Conservation (phyloP, 2,113 vertebrate genomes). For the Pomatorhinus ruficollis region DNA sequence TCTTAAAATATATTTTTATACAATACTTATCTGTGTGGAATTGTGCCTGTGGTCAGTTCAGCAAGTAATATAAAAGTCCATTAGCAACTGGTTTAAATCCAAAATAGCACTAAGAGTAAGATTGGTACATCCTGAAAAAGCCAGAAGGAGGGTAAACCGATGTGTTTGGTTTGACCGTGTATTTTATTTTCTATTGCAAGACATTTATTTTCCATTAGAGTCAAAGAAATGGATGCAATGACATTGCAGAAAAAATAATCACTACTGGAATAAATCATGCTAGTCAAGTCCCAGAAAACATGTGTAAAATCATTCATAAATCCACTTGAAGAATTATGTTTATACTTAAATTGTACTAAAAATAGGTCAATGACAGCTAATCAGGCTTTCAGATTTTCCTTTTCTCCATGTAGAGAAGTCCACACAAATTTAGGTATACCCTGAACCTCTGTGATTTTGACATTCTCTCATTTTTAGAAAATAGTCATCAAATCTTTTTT, state of each 20-base stretch:
- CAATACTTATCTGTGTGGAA: neutral
- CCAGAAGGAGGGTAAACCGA: neutral
- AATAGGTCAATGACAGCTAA: neutral
- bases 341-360: neutral
- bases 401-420: neutral
- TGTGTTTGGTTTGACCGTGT: rapidly evolving
- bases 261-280: neutral
- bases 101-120: neutral
- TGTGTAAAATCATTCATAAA: neutral
- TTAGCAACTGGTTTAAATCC: neutral
- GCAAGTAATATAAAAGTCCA: neutral
- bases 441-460: neutral
- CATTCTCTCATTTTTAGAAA: neutral
- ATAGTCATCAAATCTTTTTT: neutral
- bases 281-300: neutral
- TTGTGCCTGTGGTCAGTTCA: neutral
- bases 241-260: neutral
- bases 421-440: neutral
- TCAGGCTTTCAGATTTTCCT: neutral
- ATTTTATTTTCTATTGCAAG: neutral
- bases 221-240: neutral
- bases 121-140: rapidly evolving
- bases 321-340: neutral
- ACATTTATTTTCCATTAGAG: neutral
- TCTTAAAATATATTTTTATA: neutral